A percentile compares a stretch with the other conserved stretches of the same genome.
phyloP scores from a whole-genome alignment of 1,140 invertebrate genomes.

The Drosophila obscura region DNA sequence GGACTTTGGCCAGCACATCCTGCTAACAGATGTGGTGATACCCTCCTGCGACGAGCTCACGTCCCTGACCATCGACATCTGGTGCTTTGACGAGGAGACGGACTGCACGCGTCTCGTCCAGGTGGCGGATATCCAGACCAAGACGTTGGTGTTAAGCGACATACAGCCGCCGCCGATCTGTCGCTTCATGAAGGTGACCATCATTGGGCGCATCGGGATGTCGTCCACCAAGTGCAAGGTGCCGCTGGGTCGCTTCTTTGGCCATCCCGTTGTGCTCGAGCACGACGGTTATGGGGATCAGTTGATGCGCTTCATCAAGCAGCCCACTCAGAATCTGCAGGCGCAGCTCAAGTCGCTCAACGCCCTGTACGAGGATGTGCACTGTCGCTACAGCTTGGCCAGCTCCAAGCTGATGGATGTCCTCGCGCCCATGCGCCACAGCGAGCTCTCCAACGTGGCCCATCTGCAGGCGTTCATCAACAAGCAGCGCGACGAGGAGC shows the following conservation, averaged over 20 bases:
- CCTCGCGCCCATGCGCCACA: conserved; percentile 89
- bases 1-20: conserved; percentile 93
- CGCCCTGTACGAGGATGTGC: conserved; percentile 89
- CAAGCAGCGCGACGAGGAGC: conserved; percentile 87
- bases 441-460: conserved; percentile 90
- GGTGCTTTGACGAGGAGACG: conserved; percentile 92
- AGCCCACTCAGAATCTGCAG: conserved; percentile 57
- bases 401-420: conserved; percentile 91
- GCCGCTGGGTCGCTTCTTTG: conserved; percentile 95
- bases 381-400: conserved; percentile 93
- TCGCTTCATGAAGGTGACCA: conserved; percentile 94
- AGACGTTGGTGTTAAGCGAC: conserved; percentile 93
- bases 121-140: conserved; percentile 92
- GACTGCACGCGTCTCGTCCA: conserved; percentile 94
- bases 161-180: conserved; percentile 94
- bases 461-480: conserved; percentile 92
- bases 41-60: conserved; percentile 94
- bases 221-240: conserved; percentile 94
- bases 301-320: conserved; percentile 69
- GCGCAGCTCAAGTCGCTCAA: conserved; percentile 76
- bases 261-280: conserved; percentile 91
- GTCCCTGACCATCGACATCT: conserved; percentile 94
- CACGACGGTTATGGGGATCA: conserved; percentile 87
- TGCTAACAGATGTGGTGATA: conserved; percentile 94
- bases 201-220: conserved; percentile 95